Evolutionary conservation across 2,113 vertebrate species (phyloP), one percentile per base, ranked within the genome.

Genomic region (Penelope pileata): DNA sequence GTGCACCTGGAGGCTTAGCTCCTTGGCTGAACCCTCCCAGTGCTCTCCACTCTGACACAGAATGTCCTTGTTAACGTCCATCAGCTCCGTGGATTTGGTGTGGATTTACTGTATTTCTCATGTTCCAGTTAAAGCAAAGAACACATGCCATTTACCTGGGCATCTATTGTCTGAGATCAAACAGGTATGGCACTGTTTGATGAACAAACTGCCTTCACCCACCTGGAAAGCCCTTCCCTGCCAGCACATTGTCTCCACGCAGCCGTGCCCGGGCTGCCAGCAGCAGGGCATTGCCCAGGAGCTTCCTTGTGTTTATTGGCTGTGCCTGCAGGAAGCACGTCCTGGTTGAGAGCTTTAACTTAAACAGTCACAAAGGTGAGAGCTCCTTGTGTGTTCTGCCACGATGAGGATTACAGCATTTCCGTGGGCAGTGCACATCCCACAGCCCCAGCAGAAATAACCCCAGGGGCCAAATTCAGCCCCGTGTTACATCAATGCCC

Each of bases 301-400:
- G 56, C n/a, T 86, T 75, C 76, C 91, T 78, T 84, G 69, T 89
- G 14, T 38, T 62, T 40, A 17, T 11, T 78, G 78, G 90, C 89
- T 86, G 43, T 47, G 53, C 68, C 69, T 93, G 83, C 94, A 83
- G 94, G 91, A 95, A 93, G 68, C 48, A 84, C 1, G 36, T 92
- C 91, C 93, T 84, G 91, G 86, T 88, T 68, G 23, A 42, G 32
- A 50, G 75, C 43, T 86, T 74, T 36, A 40, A n/a, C 24, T 45
- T 29, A 16, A 86, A 40, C 50, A 53, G 26, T 34, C 17, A 47
- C 40, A 75, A 83, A 78, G 73, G 59, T 67, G 76, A 73, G 40
- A 42, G 73, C 6, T 63, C 38, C 50, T 15, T 53, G 42, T 56
- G 48, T n/a, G 17, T 48, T 40, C 60, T 4, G 0, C 42, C 76